Conservation (phyloP, 2,888 invertebrate species). For the Tipula vernalis region DNA sequence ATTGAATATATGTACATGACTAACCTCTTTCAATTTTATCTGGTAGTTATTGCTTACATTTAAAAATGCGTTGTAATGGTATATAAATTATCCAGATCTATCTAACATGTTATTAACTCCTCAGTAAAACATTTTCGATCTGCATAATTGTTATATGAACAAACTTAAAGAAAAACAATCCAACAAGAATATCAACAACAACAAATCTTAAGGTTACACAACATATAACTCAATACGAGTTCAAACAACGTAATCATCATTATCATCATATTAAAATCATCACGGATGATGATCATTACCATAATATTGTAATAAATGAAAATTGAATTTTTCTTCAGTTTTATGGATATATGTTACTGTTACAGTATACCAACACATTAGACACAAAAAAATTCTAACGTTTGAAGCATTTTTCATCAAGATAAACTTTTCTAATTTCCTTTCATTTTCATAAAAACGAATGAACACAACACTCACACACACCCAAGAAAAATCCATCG, state of each 20-base stretch:
- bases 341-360: background rate
- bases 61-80: too few species aligned
- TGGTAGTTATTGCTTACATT: too few species aligned
- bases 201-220: background rate
- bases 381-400: background rate
- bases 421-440: slow-evolving; percentile 4
- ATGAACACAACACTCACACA: background rate
- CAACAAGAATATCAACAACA: background rate
- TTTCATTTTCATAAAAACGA: background rate
- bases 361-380: background rate
- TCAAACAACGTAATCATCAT: background rate
- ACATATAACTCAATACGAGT: background rate
- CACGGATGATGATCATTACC: background rate
- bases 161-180: background rate
- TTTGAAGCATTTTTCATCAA: background rate
- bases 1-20: too few species aligned
- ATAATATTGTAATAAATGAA: background rate
- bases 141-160: background rate
- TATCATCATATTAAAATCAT: background rate
- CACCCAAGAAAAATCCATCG: background rate
- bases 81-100: too few species aligned
- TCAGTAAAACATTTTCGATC: background rate
- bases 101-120: background rate
- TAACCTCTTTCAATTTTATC: too few species aligned
- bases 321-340: background rate